Evolutionary conservation across 2,113 vertebrate species (phyloP), one percentile per base, ranked within the genome.

Genomic region (Sinocyclocheilus anshuiensis): DNA sequence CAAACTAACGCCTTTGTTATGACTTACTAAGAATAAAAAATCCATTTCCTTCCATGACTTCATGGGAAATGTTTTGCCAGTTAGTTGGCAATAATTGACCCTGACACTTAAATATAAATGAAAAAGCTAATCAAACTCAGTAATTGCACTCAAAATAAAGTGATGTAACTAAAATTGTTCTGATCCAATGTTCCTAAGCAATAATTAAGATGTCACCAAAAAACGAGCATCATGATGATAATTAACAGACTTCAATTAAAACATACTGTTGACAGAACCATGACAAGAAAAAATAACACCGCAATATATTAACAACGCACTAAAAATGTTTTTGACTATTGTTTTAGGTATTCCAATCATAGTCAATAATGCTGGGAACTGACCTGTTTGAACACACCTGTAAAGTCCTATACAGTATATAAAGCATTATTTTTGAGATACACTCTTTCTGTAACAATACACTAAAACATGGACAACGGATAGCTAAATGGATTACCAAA

Each of bases 1-100:
- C 59, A 81, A 81, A 80, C 22, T 16, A 80, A 80, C 4, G 15
- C 36, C 36, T 63, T 78, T 75, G 22, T 75, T 61, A 26, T 26
- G 12, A 36, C 57, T 57, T 8, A 7, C 53, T 61, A 61, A 61
- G 18, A 42, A 26, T 24, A 75, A 48, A 24, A 45, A 72, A 72
- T 71, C 33, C 0, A 75, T n/a, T 75, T 75, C 36, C 8, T 13
- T 75, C 18, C 10, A 48, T 26, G 36, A 39, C 10, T 48, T 48
- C 20, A 5, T 48, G 2, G 42, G 42, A 16, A 76, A n/a, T 76
- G 74, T 26, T 24, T 36, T 36, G 67, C 15, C 67, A 18, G 67
- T 16, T 18, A 36, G 67, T 20, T 72, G 15, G 42, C 6, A 76
- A 26, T 76, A 76, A 50, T 50, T 26, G 5, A 76, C 18, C 5